phyloP scores from a whole-genome alignment of 2,113 vertebrate species.

The Arvicanthis niloticus region DNA sequence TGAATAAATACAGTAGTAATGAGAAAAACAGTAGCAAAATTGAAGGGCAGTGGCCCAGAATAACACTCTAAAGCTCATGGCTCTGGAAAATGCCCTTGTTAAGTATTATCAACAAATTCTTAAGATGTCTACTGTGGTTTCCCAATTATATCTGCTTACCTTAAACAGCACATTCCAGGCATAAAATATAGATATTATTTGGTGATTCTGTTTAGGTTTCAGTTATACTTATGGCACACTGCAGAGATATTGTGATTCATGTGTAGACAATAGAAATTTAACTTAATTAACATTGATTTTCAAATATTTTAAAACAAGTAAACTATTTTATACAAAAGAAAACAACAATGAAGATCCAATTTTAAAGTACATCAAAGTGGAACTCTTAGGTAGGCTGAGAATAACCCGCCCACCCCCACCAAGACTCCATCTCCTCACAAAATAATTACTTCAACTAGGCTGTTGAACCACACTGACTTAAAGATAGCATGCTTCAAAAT shows the following conservation, averaged over 20 bases:
- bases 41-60: slow-evolving; percentile 55
- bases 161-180: slow-evolving; percentile 13
- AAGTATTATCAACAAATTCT: slow-evolving; percentile 20
- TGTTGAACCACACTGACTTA: not conserved
- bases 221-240: slow-evolving; percentile 3
- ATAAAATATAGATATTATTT: slow-evolving; percentile 43
- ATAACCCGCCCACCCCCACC: not conserved
- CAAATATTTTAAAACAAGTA: slow-evolving; percentile 16
- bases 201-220: slow-evolving; percentile 48
- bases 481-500: slow-evolving; percentile 12
- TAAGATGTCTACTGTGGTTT: slow-evolving; percentile 18
- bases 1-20: slow-evolving; percentile 30
- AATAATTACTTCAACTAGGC: slow-evolving; percentile 18
- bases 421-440: not conserved
- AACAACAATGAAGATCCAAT: not conserved
- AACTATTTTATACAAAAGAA: slow-evolving; percentile 3
- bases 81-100: slow-evolving; percentile 54
- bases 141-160: slow-evolving; percentile 51
- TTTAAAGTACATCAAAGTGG: slow-evolving; percentile 17
- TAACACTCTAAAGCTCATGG: slow-evolving; percentile 30
- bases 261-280: not conserved
- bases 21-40: slow-evolving; percentile 62
- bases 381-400: not conserved
- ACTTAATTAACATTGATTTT: slow-evolving; percentile 31
- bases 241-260: not conserved